Evolutionary conservation across 2,113 vertebrate species (phyloP).

Genomic region (Bucco capensis): DNA sequence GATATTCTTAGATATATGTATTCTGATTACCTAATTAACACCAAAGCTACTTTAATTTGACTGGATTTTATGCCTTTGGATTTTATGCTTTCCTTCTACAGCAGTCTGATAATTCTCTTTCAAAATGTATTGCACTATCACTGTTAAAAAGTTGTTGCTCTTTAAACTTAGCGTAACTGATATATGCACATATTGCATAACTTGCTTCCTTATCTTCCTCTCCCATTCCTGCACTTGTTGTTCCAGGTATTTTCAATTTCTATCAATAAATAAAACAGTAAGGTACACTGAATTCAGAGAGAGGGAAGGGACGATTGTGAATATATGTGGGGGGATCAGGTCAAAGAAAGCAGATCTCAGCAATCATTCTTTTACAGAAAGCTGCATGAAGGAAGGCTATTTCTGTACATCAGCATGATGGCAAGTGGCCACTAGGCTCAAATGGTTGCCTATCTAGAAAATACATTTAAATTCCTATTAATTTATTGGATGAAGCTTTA

Average conservation of each 20-base stretch:
- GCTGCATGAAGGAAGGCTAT: not conserved
- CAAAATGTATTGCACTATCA: not conserved
- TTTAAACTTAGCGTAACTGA: not conserved
- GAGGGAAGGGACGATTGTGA: not conserved
- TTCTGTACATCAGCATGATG: not conserved
- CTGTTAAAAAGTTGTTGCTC: not conserved
- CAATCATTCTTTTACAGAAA: not conserved
- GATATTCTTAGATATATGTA: no score
- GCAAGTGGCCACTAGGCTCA: not conserved
- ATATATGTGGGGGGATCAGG: not conserved
- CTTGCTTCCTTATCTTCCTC: not conserved
- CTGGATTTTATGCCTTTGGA: not conserved
- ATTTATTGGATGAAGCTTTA: not conserved
- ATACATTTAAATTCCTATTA: not conserved
- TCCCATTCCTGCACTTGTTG: not conserved
- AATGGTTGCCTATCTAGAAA: not conserved
- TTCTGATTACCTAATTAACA: conserved; percentile 2
- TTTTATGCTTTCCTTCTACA: not conserved
- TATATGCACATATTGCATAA: not conserved
- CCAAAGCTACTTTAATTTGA: not conserved
- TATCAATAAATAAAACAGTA: not conserved
- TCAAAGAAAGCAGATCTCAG: not conserved
- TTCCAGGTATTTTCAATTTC: not conserved
- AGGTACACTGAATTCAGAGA: not conserved
- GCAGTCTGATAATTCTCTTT: not conserved